Conservation (phyloP, 2,113 vertebrate genomes). For the Epinephelus fuscoguttatus region DNA sequence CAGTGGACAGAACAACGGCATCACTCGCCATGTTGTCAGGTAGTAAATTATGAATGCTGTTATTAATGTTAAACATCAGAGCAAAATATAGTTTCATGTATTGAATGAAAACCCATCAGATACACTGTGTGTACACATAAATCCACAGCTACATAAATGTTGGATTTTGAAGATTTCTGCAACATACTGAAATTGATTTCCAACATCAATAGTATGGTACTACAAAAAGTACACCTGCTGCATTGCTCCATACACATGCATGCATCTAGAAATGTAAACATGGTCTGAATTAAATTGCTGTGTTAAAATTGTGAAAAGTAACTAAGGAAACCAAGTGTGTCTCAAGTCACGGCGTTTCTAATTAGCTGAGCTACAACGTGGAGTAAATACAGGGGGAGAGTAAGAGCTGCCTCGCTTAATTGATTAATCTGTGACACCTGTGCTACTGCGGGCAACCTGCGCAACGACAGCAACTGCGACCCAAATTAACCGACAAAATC, state of each 20-base stretch:
- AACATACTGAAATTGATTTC: neutral
- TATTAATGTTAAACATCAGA: neutral
- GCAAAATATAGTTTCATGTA: neutral
- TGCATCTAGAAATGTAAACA: neutral
- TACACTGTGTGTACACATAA: neutral
- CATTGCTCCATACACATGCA: too few relatives aligned
- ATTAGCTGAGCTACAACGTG: neutral
- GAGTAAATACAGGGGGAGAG: neutral
- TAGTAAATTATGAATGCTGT: neutral
- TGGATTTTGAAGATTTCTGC: too few relatives aligned
- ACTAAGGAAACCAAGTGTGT: neutral
- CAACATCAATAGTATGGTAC: neutral
- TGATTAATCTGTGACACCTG: constrained; percentile 59
- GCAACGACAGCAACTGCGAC: too few relatives aligned
- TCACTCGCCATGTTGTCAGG: neutral
- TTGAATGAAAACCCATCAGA: neutral
- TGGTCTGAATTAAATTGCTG: neutral
- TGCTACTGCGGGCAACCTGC: neutral
- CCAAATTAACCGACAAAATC: neutral
- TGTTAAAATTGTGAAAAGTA: neutral
- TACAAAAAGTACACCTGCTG: neutral
- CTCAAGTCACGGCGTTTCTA: neutral
- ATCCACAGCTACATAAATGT: neutral
- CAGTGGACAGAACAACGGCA: neutral
- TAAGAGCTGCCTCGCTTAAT: constrained; percentile 6